Conservation (phyloP, 2,797 vertebrate genomes). For the Antennarius maculatus region DNA sequence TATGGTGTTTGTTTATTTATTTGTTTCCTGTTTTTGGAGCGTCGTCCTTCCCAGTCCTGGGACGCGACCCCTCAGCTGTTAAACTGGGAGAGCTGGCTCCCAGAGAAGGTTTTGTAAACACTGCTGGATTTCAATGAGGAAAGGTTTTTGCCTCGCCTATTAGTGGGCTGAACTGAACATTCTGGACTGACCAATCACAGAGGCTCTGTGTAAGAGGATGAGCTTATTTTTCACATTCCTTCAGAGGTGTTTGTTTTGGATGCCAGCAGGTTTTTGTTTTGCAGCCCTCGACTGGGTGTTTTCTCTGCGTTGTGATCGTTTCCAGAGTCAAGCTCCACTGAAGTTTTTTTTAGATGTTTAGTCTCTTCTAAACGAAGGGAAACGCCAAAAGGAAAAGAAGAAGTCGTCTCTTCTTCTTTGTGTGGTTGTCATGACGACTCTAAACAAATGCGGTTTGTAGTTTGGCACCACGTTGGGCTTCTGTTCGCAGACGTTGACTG, state of each 20-base stretch:
- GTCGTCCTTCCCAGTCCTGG: not conserved
- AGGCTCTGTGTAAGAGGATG: slow-evolving; percentile 3
- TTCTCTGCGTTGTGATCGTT: not conserved
- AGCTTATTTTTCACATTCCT: slow-evolving; percentile 55
- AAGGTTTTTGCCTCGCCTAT: slow-evolving; percentile 29
- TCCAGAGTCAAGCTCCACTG: not conserved
- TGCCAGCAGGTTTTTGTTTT: not conserved
- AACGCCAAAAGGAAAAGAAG: no score
- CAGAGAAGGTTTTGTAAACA: not conserved
- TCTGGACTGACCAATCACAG: slow-evolving; percentile 38
- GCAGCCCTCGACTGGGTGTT: slow-evolving; percentile 4
- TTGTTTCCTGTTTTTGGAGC: not conserved
- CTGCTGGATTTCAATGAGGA: slow-evolving; percentile 5
- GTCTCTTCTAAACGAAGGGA: no score
- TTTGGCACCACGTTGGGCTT: no score
- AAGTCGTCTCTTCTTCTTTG: no score
- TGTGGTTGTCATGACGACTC: no score
- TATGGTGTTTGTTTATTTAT: slow-evolving; percentile 29
- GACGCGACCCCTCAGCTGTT: not conserved
- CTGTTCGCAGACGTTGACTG: no score
- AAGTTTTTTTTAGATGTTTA: not conserved
- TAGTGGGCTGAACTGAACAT: slow-evolving; percentile 23
- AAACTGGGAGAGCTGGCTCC: not conserved
- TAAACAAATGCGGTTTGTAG: no score
- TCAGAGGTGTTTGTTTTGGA: not conserved